Conservation (phyloP, 2,888 invertebrate species). For the Mantis religiosa region DNA sequence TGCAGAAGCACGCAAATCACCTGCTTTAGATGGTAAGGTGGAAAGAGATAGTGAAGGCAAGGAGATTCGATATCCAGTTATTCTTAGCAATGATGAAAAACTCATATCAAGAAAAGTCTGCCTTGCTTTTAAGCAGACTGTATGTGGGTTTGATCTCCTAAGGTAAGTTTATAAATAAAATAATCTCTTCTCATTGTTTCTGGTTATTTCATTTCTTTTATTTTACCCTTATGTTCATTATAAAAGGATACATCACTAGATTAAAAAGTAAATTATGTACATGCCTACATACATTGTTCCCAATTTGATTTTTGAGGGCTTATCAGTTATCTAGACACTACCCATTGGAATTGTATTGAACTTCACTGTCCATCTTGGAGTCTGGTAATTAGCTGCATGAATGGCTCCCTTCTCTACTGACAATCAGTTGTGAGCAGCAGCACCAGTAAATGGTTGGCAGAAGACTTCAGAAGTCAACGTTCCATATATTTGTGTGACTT, state of each 20-base stretch:
- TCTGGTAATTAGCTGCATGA: too few species aligned
- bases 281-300: too few species aligned
- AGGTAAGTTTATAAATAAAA: constrained; percentile 49
- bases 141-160: constrained; percentile 97
- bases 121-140: constrained; percentile 94
- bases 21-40: constrained; percentile 96
- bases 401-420: too few species aligned
- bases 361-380: too few species aligned
- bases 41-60: constrained; percentile 97
- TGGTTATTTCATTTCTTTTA: neutral
- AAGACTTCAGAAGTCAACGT: too few species aligned
- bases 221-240: neutral
- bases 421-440: too few species aligned
- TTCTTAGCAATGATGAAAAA: constrained; percentile 95
- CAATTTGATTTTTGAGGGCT: too few species aligned
- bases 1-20: constrained; percentile 97
- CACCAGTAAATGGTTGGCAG: too few species aligned
- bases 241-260: neutral
- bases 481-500: too few species aligned
- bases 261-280: too few species aligned
- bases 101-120: constrained; percentile 96
- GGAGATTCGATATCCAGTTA: constrained; percentile 97
- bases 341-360: too few species aligned
- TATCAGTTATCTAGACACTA: too few species aligned
- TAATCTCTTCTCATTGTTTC: neutral